A percentile compares a stretch with the other conserved stretches of the same genome.
Evolutionary conservation across 2,113 vertebrate species (phyloP).

Genomic region (Xenus cinereus): DNA sequence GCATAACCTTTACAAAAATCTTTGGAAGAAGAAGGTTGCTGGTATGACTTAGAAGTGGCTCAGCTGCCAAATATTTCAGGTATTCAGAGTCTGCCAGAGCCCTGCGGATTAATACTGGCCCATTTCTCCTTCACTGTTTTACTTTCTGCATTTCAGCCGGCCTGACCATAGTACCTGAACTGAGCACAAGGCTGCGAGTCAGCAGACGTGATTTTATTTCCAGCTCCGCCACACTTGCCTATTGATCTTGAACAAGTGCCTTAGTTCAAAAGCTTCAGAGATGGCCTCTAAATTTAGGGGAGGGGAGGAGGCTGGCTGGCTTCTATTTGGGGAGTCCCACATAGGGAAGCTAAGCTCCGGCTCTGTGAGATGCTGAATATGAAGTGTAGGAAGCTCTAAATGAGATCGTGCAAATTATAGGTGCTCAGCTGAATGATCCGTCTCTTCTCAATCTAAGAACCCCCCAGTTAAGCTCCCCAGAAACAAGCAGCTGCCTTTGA

Average conservation of each 20-base stretch:
- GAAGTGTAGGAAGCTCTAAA: conserved; percentile 18
- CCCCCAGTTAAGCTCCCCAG: neutral
- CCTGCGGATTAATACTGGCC: conserved; percentile 52
- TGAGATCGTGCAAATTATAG: conserved; percentile 21
- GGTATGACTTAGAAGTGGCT: conserved; percentile 53
- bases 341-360: neutral
- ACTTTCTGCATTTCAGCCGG: conserved; percentile 38
- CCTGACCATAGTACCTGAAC: conserved; percentile 50
- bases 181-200: conserved; percentile 58
- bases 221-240: conserved; percentile 31
- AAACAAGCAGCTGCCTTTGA: conserved; percentile 28
- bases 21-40: neutral
- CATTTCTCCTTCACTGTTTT: conserved; percentile 50
- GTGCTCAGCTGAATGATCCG: neutral
- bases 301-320: conserved; percentile 49
- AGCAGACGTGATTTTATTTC: conserved; percentile 53
- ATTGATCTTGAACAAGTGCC: conserved; percentile 61
- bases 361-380: neutral
- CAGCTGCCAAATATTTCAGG: conserved; percentile 65
- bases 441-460: neutral
- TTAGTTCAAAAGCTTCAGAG: conserved; percentile 42
- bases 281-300: conserved; percentile 63
- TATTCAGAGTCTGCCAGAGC: conserved; percentile 59
- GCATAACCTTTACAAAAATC: conserved; percentile 28
- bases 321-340: conserved; percentile 48